Base-by-base conservation (phyloP, 2,797 vertebrate species). In the Anguilla megastoma region DNA sequence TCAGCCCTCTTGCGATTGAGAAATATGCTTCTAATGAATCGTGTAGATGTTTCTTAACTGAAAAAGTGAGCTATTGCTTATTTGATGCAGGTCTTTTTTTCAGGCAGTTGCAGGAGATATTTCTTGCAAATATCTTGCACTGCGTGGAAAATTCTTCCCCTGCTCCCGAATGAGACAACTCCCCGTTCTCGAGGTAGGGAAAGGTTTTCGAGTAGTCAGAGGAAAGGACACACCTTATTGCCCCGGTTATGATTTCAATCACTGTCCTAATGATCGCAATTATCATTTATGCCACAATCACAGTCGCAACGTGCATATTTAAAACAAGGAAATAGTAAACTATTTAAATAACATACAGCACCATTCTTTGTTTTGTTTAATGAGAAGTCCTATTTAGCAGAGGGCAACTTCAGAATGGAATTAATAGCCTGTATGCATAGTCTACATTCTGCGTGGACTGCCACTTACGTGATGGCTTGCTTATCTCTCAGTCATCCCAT, bases 361-460 rank as follows among this genome's bases (percentile, higher is more conserved):
- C 21, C n/a, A 58, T 58, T 58, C 14, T 58, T 18, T 58, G 14
- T 21, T 58, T 14, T 69, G 63, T 69, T n/a, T 27, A 24, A 63
- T 27, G 63, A n/a, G 8, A n/a, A 69, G 69, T 91, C 89, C 76
- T 89, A 50, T 63, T 63, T n/a, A 69, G 63, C 24, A 69, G 63
- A 69, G 63, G n/a, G 24, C 63, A 69, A 69, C 63, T 69, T 69
- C 24, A 69, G 24, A 69, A 9, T 54, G 50, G 63, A 69, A 69
- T 18, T 58, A 21, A 84, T 83, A 84, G n/a, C 52, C 83, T 24
- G 14, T 52, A 50, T 58, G 27, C 30, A 84, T 66, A 84, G 1
- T 69, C 7, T 27, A 6, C n/a, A 87, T 87, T 87, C 24, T 69
- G 63, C 30, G 30, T 84, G 10, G 60, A 45, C 86, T 45, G 54